Conservation (phyloP, 2,888 invertebrate species). For the Synergus laeviventris region DNA sequence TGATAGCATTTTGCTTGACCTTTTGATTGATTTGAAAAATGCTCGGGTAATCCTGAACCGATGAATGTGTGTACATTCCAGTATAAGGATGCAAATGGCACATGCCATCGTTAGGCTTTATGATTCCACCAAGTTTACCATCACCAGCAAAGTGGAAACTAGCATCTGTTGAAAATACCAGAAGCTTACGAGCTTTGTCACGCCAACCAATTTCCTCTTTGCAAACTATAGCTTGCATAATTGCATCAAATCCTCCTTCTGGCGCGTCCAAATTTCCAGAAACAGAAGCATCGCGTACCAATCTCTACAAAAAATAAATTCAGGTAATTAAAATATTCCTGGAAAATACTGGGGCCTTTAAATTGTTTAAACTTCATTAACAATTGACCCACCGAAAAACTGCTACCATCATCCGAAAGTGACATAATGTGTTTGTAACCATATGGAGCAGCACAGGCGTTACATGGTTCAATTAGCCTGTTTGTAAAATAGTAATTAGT, state of each 20-base stretch:
- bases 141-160: conserved; percentile 99
- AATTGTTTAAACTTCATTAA: not conserved
- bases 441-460: conserved; percentile 94
- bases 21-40: conserved; percentile 94
- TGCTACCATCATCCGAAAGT: conserved; percentile 88
- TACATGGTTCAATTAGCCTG: conserved; percentile 85
- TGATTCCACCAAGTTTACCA: conserved; percentile 96
- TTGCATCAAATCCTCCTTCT: conserved; percentile 99
- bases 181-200: conserved; percentile 91
- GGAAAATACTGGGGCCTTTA: no score
- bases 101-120: conserved; percentile 93
- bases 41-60: conserved; percentile 95
- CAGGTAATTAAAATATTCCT: not conserved
- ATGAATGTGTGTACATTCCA: conserved; percentile 89
- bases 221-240: conserved; percentile 98
- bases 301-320: conserved; percentile 76
- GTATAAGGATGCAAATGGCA: conserved; percentile 83
- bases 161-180: conserved; percentile 99
- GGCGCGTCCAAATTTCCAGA: conserved; percentile 99
- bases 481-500: conserved; percentile 26
- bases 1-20: conserved; percentile 95
- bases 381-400: conserved; percentile 88
- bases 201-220: conserved; percentile 95
- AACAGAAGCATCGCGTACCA: conserved; percentile 89
- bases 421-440: conserved; percentile 97